These are phyloP conservation scores for Chondrilla cf. caribensis DNA, from an alignment of 37 sponge, comb jelly and placozoan genomes.

Conservation along the genomic window DNA sequence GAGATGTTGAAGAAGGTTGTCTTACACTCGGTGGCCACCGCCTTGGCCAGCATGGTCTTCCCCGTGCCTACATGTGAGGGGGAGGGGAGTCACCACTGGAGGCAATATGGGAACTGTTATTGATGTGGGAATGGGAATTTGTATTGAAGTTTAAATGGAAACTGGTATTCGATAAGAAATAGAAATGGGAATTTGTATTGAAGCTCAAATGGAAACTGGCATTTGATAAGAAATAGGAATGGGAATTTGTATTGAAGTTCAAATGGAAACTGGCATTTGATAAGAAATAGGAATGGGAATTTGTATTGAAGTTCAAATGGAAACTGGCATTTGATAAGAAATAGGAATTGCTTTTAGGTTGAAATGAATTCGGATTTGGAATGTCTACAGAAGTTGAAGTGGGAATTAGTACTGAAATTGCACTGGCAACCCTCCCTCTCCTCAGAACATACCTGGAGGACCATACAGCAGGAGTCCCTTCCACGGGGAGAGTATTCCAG, in stretches of 20 bases:
- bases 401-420: too few species aligned
- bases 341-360: too few species aligned
- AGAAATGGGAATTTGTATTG: background rate
- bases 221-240: background rate
- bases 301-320: too few species aligned
- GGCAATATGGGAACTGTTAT: background rate
- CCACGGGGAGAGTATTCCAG: slow-evolving; percentile 98
- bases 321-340: too few species aligned
- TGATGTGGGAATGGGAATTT: background rate
- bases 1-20: slow-evolving; percentile 99
- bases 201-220: background rate
- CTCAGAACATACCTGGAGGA: slow-evolving; percentile 81
- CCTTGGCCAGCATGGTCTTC: slow-evolving; percentile 98
- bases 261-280: too few species aligned
- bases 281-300: too few species aligned
- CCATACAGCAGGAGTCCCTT: slow-evolving; percentile 98
- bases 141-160: background rate
- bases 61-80: slow-evolving; percentile 74
- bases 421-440: too few species aligned
- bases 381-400: too few species aligned
- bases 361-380: too few species aligned
- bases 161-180: background rate
- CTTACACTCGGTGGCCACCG: slow-evolving; percentile 98
- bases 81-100: background rate
- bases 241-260: too few species aligned